Evolutionary conservation across 2,888 invertebrate species (phyloP).

Genomic region (Pecten maximus): DNA sequence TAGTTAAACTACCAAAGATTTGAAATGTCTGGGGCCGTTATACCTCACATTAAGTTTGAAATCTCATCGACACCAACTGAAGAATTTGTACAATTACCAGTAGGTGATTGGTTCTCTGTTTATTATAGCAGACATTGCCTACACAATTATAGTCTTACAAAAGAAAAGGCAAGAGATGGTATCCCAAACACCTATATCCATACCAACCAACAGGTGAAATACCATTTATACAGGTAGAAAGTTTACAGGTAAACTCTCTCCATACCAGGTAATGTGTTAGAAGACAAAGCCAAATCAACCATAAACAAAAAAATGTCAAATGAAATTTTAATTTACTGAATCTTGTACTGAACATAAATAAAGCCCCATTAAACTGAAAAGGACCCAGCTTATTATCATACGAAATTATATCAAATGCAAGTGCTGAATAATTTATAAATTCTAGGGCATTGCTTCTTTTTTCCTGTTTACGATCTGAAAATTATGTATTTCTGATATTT

Average conservation of each 20-base stretch:
- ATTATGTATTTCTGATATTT: no score
- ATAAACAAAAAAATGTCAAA: not conserved
- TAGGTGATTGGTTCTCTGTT: not conserved
- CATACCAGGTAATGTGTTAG: not conserved
- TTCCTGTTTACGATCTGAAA: no score
- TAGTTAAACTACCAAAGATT: not conserved
- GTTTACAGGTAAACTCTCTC: not conserved
- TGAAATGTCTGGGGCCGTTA: not conserved
- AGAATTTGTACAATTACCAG: not conserved
- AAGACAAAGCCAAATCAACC: not conserved
- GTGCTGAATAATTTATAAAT: no score
- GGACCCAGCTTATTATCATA: no score
- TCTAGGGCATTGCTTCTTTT: no score
- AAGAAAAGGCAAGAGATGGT: not conserved
- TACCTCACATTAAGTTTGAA: no score
- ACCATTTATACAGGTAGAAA: not conserved
- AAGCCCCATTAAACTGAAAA: no score
- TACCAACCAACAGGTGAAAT: not conserved
- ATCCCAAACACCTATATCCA: not conserved
- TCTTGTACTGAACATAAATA: no score
- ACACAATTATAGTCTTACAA: not conserved
- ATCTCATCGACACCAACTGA: not conserved
- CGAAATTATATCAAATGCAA: no score
- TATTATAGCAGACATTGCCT: not conserved
- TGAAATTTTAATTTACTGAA: no score